Conservation (phyloP, 1,140 invertebrate genomes). For the Platorchestia sp. region DNA sequence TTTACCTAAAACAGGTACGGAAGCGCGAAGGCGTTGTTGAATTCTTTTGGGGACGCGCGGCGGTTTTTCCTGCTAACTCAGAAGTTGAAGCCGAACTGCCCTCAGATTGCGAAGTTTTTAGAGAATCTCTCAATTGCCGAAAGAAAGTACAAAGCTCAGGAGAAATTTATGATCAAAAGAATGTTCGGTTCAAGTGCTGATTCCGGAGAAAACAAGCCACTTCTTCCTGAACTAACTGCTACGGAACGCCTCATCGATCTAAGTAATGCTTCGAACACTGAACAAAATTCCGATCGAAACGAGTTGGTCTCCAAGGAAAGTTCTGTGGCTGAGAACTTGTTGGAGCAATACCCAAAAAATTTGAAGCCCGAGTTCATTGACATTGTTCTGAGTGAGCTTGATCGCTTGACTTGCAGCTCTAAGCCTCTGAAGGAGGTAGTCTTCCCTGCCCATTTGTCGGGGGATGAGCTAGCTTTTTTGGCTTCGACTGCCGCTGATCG, state of each 20-base stretch:
- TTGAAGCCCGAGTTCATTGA: slow-evolving; percentile 38
- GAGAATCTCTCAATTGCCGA: slow-evolving; percentile 41
- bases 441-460: slow-evolving; percentile 36
- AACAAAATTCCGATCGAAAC: not conserved
- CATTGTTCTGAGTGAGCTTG: slow-evolving; percentile 40
- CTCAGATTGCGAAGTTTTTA: slow-evolving; percentile 17
- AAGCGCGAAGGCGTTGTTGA: slow-evolving; percentile 57
- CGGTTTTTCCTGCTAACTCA: slow-evolving; percentile 54
- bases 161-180: slow-evolving; percentile 59
- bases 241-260: not conserved
- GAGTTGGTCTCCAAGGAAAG: not conserved
- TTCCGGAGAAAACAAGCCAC: not conserved
- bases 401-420: not conserved
- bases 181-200: slow-evolving; percentile 38
- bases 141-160: slow-evolving; percentile 55
- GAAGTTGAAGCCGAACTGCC: slow-evolving; percentile 56
- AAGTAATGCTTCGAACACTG: not conserved
- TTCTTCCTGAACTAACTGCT: not conserved
- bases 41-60: slow-evolving; percentile 38
- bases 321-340: not conserved
- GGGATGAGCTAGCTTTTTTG: slow-evolving; percentile 56
- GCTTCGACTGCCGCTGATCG: slow-evolving; percentile 41
- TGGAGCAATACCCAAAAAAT: not conserved
- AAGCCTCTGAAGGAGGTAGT: slow-evolving; percentile 48
- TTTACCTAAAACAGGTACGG: slow-evolving; percentile 44